Percentiles rank a stretch among this genome's conserved stretches.
Conservation (phyloP, 2,888 invertebrate genomes). For the Chalcosyrphus nemorum region DNA sequence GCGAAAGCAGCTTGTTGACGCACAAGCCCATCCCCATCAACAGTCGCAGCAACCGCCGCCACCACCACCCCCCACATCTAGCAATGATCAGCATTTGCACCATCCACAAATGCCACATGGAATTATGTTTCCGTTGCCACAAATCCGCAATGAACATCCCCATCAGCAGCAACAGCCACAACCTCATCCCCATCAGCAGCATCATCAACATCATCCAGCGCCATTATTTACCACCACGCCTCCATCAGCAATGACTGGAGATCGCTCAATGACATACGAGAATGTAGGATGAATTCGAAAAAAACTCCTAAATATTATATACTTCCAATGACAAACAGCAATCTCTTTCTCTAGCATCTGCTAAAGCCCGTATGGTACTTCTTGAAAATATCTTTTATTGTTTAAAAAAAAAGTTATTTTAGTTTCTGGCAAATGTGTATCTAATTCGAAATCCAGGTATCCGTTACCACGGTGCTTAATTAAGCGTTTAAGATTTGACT, state of each 20-base stretch:
- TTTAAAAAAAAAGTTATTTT: no score
- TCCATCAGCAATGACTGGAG: slow-evolving; percentile 78
- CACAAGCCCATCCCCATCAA: slow-evolving; percentile 77
- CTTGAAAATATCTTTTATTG: no score
- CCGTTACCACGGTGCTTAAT: no score
- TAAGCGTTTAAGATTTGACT: no score
- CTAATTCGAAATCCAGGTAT: no score
- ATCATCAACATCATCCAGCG: slow-evolving; percentile 79
- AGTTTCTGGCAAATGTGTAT: no score
- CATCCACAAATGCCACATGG: slow-evolving; percentile 81
- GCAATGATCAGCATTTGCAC: slow-evolving; percentile 78
- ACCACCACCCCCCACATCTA: slow-evolving; percentile 76
- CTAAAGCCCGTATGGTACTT: no score
- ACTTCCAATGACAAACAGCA: slow-evolving; percentile 23
- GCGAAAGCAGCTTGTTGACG: slow-evolving; percentile 79
- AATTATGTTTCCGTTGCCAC: slow-evolving; percentile 80
- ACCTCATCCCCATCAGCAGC: slow-evolving; percentile 78
- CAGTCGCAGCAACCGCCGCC: slow-evolving; percentile 79
- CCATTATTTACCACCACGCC: slow-evolving; percentile 78
- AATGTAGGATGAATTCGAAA: slow-evolving; percentile 79
- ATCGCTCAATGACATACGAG: slow-evolving; percentile 80
- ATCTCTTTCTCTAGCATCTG: slow-evolving; percentile 55
- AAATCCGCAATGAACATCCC: slow-evolving; percentile 78
- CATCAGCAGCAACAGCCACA: slow-evolving; percentile 78
- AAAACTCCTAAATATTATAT: neutral